Evolutionary conservation across 2,888 invertebrate genomes (phyloP).

Genomic region (Tipula vernalis): DNA sequence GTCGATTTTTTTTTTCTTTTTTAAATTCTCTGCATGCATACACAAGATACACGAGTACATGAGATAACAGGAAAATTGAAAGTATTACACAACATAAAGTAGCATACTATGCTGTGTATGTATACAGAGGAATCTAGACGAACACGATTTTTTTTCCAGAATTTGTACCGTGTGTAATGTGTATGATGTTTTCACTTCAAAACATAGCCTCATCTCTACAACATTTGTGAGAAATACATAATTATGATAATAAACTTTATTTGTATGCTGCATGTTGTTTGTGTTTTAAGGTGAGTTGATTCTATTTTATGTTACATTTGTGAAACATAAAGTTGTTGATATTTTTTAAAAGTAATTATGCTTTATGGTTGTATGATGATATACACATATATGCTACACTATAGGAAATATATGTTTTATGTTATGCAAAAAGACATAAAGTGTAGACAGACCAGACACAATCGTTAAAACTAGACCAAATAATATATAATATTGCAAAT

Average conservation of each 20-base stretch:
- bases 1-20: background rate
- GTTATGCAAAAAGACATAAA: too few relatives aligned
- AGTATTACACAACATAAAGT: background rate
- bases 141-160: background rate
- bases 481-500: too few relatives aligned
- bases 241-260: background rate
- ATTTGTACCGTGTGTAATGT: background rate
- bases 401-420: too few relatives aligned
- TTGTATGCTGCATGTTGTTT: background rate
- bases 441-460: too few relatives aligned
- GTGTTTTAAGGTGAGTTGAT: background rate
- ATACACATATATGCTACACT: background rate
- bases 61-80: background rate
- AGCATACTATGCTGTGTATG: background rate
- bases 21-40: background rate
- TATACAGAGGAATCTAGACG: background rate
- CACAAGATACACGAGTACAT: background rate
- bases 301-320: background rate
- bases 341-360: background rate
- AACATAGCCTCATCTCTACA: background rate
- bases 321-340: background rate
- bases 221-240: background rate
- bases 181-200: background rate
- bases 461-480: too few relatives aligned
- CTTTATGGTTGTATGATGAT: background rate